phyloP scores from a whole-genome alignment of 1,140 invertebrate species.

The Parapsyche elsis region DNA sequence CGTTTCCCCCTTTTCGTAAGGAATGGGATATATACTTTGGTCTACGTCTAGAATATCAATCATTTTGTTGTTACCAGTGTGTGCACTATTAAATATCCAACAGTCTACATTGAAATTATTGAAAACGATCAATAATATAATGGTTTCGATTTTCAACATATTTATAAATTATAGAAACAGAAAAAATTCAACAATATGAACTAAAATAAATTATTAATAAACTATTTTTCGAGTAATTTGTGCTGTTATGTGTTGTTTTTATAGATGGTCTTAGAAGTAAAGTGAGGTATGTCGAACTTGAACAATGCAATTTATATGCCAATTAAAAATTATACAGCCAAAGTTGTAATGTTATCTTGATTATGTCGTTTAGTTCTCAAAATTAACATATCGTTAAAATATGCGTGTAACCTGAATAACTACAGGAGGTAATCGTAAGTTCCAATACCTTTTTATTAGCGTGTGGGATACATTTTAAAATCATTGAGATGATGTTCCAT shows the following conservation, averaged over 20 bases:
- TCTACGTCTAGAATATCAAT: slow-evolving; percentile 39
- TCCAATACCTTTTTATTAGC: not conserved
- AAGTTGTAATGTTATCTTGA: slow-evolving; percentile 21
- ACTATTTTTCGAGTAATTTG: not conserved
- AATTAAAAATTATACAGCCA: not conserved
- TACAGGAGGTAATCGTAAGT: slow-evolving; percentile 22
- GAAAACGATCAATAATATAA: slow-evolving; percentile 1
- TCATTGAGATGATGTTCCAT: no score
- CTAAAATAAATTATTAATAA: not conserved
- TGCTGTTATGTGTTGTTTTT: not conserved
- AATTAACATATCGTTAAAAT: slow-evolving; percentile 17
- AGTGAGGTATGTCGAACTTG: not conserved
- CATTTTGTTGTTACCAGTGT: slow-evolving; percentile 31
- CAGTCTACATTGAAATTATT: slow-evolving; percentile 20
- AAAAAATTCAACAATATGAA: no score
- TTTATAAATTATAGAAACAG: no score
- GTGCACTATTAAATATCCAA: slow-evolving; percentile 47
- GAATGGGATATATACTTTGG: slow-evolving; percentile 46
- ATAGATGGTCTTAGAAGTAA: not conserved
- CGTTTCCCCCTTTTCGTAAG: slow-evolving; percentile 39
- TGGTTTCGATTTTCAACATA: not conserved
- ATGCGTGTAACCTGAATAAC: slow-evolving; percentile 4
- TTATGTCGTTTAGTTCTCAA: slow-evolving; percentile 13
- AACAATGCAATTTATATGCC: not conserved
- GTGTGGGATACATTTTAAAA: not conserved